Percentiles rank a stretch among this genome's conserved stretches.
Evolutionary conservation across 2,888 invertebrate genomes (phyloP).

Genomic region (Ennomos erosarius): DNA sequence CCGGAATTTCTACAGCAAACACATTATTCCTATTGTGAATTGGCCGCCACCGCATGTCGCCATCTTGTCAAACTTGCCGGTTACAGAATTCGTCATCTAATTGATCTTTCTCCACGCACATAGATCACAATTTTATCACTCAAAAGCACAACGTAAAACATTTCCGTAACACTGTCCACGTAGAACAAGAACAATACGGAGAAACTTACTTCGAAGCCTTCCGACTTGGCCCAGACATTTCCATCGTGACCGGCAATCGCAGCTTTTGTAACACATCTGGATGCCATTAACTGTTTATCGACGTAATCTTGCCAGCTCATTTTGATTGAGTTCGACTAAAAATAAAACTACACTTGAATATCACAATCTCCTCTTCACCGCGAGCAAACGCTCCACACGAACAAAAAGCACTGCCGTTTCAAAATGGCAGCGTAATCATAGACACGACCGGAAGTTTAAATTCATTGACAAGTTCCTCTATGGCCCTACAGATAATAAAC

Average conservation of each 20-base stretch:
- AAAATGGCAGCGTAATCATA: constrained; percentile 82
- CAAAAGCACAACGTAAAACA: constrained; percentile 41
- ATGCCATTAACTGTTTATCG: constrained; percentile 98
- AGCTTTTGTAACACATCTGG: constrained; percentile 97
- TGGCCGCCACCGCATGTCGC: constrained; percentile 81
- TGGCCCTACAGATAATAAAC: constrained; percentile 15
- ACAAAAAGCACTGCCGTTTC: constrained; percentile 84
- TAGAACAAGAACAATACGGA: constrained; percentile 54
- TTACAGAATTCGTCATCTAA: constrained; percentile 69
- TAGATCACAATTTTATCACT: constrained; percentile 56
- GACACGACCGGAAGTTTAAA: constrained; percentile 69
- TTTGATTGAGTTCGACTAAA: constrained; percentile 85
- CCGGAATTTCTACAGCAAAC: constrained; percentile 21
- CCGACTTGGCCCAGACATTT: constrained; percentile 97
- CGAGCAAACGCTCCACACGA: constrained; percentile 85
- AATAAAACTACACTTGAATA: constrained; percentile 83
- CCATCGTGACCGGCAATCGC: constrained; percentile 98
- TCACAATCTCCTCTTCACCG: constrained; percentile 79
- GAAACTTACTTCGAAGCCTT: constrained; percentile 95
- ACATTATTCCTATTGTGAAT: constrained; percentile 57
- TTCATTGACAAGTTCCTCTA: constrained; percentile 21
- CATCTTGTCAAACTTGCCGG: constrained; percentile 83
- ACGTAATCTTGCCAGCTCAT: constrained; percentile 99
- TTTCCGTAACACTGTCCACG: constrained; percentile 62
- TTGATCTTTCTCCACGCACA: constrained; percentile 52